phyloP scores from a whole-genome alignment of 2,113 vertebrate genomes.

The Cheirogaleus medius region DNA sequence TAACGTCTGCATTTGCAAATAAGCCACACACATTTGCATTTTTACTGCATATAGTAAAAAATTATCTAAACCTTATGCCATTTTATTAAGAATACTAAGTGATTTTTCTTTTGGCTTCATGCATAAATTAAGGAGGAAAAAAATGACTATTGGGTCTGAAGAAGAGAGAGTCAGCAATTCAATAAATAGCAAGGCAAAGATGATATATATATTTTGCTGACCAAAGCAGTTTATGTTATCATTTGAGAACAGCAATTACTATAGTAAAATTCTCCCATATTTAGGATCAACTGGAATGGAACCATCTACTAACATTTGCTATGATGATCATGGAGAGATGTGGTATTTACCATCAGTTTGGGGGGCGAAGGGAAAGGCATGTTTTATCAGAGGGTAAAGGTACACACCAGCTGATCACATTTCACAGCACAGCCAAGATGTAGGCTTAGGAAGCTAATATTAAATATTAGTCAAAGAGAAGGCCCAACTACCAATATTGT shows the following conservation, averaged over 20 bases:
- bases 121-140: conserved; percentile 78
- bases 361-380: neutral
- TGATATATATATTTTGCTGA: conserved; percentile 64
- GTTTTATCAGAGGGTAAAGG: neutral
- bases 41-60: conserved; percentile 83
- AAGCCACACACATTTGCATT: conserved; percentile 84
- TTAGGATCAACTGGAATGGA: conserved; percentile 50
- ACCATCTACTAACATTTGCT: neutral
- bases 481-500: neutral
- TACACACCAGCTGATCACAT: neutral
- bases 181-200: conserved; percentile 82
- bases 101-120: conserved; percentile 76
- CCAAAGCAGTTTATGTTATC: conserved; percentile 81
- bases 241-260: conserved; percentile 63
- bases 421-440: neutral
- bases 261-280: conserved; percentile 9
- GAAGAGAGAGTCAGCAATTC: conserved; percentile 88
- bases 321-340: neutral
- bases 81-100: conserved; percentile 83
- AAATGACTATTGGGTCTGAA: conserved; percentile 73
- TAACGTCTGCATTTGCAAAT: conserved; percentile 84
- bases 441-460: neutral
- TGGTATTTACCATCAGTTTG: neutral
- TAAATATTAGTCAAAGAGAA: neutral
- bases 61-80: conserved; percentile 76